Conservation (phyloP, 37 sponge, comb jelly and placozoan species). For the Dysidea cf. avara region DNA sequence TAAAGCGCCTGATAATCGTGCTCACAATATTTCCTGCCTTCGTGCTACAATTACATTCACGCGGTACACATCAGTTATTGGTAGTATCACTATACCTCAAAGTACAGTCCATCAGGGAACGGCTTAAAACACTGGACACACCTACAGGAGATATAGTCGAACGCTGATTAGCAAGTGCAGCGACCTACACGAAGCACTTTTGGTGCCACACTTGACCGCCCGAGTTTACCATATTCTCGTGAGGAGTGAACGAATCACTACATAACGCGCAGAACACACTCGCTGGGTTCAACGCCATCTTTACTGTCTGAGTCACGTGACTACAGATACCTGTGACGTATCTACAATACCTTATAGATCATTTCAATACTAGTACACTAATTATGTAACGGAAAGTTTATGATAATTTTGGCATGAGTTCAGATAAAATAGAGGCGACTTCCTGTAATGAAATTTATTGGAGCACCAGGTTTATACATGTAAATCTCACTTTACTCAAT, state of each 20-base stretch:
- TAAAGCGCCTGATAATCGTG: slow-evolving; percentile 92
- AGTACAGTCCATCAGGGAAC: slow-evolving; percentile 93
- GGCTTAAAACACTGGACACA: slow-evolving; percentile 99
- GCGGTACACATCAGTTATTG: no score
- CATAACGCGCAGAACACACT: slow-evolving; percentile 84
- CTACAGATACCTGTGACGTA: no score
- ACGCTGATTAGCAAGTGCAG: neutral
- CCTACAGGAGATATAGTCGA: slow-evolving; percentile 21
- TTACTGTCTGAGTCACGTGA: no score
- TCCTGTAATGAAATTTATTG: no score
- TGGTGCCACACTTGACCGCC: slow-evolving; percentile 97
- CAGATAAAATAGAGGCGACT: no score
- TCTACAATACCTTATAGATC: no score
- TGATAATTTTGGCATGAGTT: no score
- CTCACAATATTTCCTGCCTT: slow-evolving; percentile 97
- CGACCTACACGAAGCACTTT: slow-evolving; percentile 91
- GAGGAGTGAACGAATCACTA: slow-evolving; percentile 75
- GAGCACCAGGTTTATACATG: no score
- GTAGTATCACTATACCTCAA: slow-evolving; percentile 76
- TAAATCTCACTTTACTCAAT: no score
- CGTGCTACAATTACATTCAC: slow-evolving; percentile 71
- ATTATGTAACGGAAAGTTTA: no score
- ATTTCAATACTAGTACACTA: no score
- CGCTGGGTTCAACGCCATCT: no score
- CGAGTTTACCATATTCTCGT: slow-evolving; percentile 89